A percentile compares a stretch with the other conserved stretches of the same genome.
phyloP scores from a whole-genome alignment of 1,140 invertebrate genomes.

The Drosophila insularis region DNA sequence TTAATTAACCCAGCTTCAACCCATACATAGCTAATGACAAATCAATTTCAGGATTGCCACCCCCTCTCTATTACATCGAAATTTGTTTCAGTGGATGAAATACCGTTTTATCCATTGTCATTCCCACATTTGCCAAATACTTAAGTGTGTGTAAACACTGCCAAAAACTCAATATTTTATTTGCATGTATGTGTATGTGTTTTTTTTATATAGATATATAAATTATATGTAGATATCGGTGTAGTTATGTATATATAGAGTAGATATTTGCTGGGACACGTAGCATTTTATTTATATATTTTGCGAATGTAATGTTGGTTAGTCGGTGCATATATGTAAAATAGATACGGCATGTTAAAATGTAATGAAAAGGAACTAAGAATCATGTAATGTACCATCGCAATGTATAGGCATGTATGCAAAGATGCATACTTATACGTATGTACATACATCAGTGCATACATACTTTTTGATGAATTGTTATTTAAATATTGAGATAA shows the following conservation, averaged over 20 bases:
- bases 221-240: constrained; percentile 1
- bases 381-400: constrained; percentile 17
- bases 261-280: constrained; percentile 10
- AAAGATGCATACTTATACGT: neutral
- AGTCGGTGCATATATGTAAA: constrained; percentile 19
- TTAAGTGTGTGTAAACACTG: neutral
- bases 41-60: too few species aligned
- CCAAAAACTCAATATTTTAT: neutral
- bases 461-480: constrained; percentile 12
- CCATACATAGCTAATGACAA: neutral
- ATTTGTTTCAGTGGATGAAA: neutral
- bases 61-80: too few species aligned
- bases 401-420: constrained; percentile 1
- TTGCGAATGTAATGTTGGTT: constrained; percentile 14
- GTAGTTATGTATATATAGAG: constrained; percentile 3
- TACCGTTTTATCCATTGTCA: neutral
- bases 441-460: neutral
- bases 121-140: too few species aligned
- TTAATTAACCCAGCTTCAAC: neutral
- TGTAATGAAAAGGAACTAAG: constrained; percentile 10
- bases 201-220: neutral
- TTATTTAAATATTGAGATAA: constrained; percentile 28
- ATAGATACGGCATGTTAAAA: constrained; percentile 9
- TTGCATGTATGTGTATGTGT: constrained; percentile 4
- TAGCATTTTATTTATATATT: constrained; percentile 17